Base-by-base conservation (phyloP, 2,113 vertebrate species). In the Protobothrops mucrosquamatus region DNA sequence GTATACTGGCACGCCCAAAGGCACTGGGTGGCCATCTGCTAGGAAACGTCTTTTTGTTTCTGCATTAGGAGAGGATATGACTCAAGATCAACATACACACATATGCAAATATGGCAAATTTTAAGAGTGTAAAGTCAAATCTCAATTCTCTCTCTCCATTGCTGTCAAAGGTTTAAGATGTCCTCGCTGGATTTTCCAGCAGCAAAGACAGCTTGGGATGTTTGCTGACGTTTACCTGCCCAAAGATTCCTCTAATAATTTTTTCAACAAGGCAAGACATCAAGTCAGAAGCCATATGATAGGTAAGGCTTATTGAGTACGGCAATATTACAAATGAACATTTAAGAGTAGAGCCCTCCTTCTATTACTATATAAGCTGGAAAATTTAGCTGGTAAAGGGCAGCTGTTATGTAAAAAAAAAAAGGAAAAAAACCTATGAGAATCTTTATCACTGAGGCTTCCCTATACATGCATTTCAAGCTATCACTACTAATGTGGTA, bases 21-120 rank as follows among this genome's bases (percentile, higher is more conserved):
- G 81, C 91, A 91, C 91, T 43, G n/a, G 89, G 94, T 92, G 23
- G 69, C 87, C 91, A 69, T 52, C 29, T 15, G 39, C 4, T 88
- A 86, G 4, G 39, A 39, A 48, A 81, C 59, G 10, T 48, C 55
- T 3, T 39, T 92, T 87, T 54, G 3, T 39, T 34, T 6, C 48
- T 81, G 3, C 56, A 43, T 18, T 34, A 0, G 39, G 46, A 85
- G 55, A 90, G 85, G 0, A n/a, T 15, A 34, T 93, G 57, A 93
- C 51, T 74, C 85, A 74, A 8, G 51, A 7, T 74, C 24, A 74
- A 64, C 52, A 89, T 26, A 48, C 20, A n/a, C 61, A 92, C 11
- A 7, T 29, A 46, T n/a, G 64, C 34, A 92, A 85, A 89, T 57
- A 1, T 3, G 43, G 6, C 34, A 2, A 48, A 9, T 48, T 56